phyloP scores from a whole-genome alignment of 2,113 vertebrate species.

The Struthio camelus region DNA sequence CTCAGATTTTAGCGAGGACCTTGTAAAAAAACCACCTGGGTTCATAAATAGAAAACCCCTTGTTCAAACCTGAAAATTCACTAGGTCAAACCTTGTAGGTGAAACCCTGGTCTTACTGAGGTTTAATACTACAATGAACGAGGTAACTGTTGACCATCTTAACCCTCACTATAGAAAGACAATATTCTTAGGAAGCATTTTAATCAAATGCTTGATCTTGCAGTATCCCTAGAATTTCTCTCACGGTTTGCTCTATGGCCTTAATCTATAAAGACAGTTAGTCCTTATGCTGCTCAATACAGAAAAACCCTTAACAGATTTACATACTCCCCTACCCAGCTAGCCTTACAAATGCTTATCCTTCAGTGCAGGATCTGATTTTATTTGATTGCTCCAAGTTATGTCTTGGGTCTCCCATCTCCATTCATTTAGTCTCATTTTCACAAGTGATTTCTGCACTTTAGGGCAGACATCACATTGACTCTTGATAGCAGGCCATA shows the following conservation, averaged over 20 bases:
- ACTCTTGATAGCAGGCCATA: neutral
- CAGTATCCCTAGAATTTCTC: neutral
- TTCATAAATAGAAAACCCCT: neutral
- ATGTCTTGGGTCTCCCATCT: neutral
- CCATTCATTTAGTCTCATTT: neutral
- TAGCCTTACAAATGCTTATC: neutral
- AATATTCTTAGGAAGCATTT: neutral
- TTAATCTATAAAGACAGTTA: neutral
- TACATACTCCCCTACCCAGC: neutral
- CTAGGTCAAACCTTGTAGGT: neutral
- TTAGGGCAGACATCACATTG: neutral
- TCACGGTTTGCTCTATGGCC: neutral
- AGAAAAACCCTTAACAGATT: neutral
- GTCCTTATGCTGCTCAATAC: neutral
- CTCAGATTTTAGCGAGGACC: neutral
- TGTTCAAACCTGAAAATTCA: neutral
- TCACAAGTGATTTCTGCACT: neutral
- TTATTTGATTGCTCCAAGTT: neutral
- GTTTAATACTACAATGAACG: neutral
- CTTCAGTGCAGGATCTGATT: neutral
- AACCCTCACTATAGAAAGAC: neutral
- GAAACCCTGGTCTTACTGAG: neutral
- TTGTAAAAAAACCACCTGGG: neutral
- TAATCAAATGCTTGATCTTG: neutral
- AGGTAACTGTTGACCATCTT: neutral